Evolutionary conservation across 2,888 invertebrate genomes (phyloP), one percentile per base, ranked within the genome.

Genomic region (Melinaea marsaeus): DNA sequence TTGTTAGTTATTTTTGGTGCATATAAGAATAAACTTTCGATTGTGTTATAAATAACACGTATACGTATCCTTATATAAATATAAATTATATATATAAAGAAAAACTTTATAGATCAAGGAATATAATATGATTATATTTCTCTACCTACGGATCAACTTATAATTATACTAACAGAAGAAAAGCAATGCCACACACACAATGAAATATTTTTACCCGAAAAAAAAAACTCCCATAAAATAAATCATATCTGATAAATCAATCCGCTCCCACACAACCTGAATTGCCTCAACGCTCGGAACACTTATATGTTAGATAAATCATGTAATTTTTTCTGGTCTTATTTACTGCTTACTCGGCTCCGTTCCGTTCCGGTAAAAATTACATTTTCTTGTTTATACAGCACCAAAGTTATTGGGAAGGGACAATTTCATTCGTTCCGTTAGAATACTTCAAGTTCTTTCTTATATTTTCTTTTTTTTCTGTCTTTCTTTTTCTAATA

Each of bases 291-390:
- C 59, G 51, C 55, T 59, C 48, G n/a, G 58, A 47, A 58, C 59
- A 63, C 59, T 63, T 63, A 59, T n/a, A 34, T 47, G 33, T 33
- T 13, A 63, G 59, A 63, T 63, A 63, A 63, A 63, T 63, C 63
- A 60, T 59, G 56, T 4, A 22, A 37, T 60, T 64, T 60, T 63
- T 60, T 46, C 54, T 46, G 60, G 35, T 60, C 34, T 63, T 60
- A 60, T 63, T 63, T 63, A 60, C 60, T 64, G 54, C 57, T 37
- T 57, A 51, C 60, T 51, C 11, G 11, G 7, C 32, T 51, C 22
- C 32, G 51, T 46, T n/a, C n/a, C 46, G 11, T 32, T 51, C 32
- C 32, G 32, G n/a, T 32, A 51, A 32, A 32, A 9, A 32, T 51
- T 32, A 51, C 32, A 32, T 51, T 64, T 63, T 63, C 57, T 60